Percentiles rank a stretch among this genome's conserved stretches.
phyloP scores from a whole-genome alignment of 2,888 invertebrate species.

The Sesamia inferens region DNA sequence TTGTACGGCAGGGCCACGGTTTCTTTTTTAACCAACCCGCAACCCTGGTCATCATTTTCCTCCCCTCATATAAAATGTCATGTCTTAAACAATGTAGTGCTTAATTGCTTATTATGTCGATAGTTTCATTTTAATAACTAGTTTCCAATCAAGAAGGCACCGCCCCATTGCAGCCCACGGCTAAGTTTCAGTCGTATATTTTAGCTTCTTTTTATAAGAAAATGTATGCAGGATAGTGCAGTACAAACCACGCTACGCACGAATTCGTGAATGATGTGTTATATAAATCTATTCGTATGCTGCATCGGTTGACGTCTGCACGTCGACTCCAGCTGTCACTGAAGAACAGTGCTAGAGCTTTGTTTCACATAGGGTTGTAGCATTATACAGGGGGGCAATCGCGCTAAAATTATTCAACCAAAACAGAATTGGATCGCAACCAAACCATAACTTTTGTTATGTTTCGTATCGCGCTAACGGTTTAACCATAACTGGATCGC shows the following conservation, averaged over 20 bases:
- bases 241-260: neutral
- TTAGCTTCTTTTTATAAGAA: neutral
- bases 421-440: too few relatives aligned
- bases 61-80: neutral
- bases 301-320: neutral
- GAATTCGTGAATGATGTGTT: neutral
- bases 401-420: too few relatives aligned
- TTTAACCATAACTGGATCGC: too few relatives aligned
- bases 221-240: neutral
- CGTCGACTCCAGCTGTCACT: neutral
- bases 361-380: neutral
- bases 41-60: neutral
- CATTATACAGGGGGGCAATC: too few relatives aligned
- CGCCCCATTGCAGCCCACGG: neutral
- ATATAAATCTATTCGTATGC: neutral
- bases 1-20: too few relatives aligned
- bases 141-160: conserved; percentile 33
- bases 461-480: too few relatives aligned
- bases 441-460: too few relatives aligned
- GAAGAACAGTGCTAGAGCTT: neutral
- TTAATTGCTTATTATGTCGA: conserved; percentile 43
- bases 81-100: conserved; percentile 60
- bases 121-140: conserved; percentile 43
- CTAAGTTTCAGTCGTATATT: too few relatives aligned
- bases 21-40: too few relatives aligned